A percentile compares a stretch with the other conserved stretches of the same genome.
Evolutionary conservation across 2,113 vertebrate genomes (phyloP).

Genomic region (Mus musculus): GRCm39 chr1:80514501-80515000

Average conservation of each 20-base stretch:
- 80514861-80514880: background rate
- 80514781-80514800: background rate
- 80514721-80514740: background rate
- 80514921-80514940: background rate
- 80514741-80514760: background rate
- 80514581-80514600: slow-evolving; percentile 97
- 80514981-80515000: background rate
- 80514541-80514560: slow-evolving; percentile 80
- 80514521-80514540: background rate
- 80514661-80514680: slow-evolving; percentile 91
- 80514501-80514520: background rate
- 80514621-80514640: slow-evolving; percentile 98
- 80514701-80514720: background rate
- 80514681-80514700: slow-evolving; percentile 91
- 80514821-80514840: background rate
- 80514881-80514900: background rate
- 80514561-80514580: slow-evolving; percentile 92
- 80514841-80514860: background rate
- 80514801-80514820: background rate
- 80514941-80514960: background rate
- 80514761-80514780: background rate
- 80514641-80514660: slow-evolving; percentile 95
- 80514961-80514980: background rate
- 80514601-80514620: slow-evolving; percentile 96
- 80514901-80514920: background rate